Percentiles rank a stretch among this genome's conserved stretches.
phyloP scores from a whole-genome alignment of 2,113 vertebrate species.

The Atractosteus spatula region DNA sequence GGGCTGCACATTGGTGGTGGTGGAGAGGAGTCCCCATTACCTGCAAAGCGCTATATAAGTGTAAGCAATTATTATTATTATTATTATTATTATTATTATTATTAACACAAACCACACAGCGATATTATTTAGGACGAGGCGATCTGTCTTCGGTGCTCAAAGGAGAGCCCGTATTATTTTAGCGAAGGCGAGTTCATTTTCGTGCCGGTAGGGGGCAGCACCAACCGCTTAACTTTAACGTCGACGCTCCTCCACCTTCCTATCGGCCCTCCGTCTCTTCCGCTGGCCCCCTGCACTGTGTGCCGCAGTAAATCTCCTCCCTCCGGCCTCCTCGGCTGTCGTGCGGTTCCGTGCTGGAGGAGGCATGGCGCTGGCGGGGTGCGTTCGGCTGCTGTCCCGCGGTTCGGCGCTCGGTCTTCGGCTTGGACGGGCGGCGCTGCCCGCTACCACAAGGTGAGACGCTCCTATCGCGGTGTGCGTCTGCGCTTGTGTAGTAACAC shows the following conservation, averaged over 20 bases:
- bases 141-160: too few relatives aligned
- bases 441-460: slow-evolving; percentile 44
- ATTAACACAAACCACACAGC: too few relatives aligned
- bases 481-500: too few relatives aligned
- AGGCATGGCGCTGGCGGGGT: slow-evolving; percentile 44
- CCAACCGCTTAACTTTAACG: background rate
- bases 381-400: slow-evolving; percentile 37
- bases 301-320: background rate
- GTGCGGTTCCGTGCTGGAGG: too few relatives aligned
- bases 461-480: too few relatives aligned
- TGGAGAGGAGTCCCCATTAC: too few relatives aligned
- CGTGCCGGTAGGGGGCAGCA: background rate
- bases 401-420: slow-evolving; percentile 34
- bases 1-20: too few relatives aligned
- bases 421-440: slow-evolving; percentile 20
- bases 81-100: too few relatives aligned
- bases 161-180: too few relatives aligned
- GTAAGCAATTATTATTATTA: too few relatives aligned
- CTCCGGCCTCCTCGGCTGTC: background rate
- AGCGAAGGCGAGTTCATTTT: background rate
- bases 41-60: too few relatives aligned
- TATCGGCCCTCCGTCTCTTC: background rate
- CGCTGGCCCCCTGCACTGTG: background rate
- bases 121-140: too few relatives aligned
- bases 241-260: background rate